These are phyloP conservation scores for Trachelus iudaicus DNA, from an alignment of 2,888 invertebrate genomes.

Conservation along the genomic window DNA sequence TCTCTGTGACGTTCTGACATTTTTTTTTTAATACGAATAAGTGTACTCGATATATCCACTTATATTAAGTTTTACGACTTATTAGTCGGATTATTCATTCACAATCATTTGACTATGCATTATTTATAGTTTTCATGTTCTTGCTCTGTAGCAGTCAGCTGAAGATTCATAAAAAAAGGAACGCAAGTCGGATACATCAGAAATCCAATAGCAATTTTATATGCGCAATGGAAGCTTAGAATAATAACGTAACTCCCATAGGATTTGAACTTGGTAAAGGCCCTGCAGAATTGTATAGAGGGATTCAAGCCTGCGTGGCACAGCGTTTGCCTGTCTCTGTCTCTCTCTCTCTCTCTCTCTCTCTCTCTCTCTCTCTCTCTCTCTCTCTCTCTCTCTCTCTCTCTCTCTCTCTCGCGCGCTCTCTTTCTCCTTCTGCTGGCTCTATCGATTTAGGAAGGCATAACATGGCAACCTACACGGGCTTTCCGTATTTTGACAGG, in stretches of 20 bases:
- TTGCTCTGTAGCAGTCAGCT: neutral
- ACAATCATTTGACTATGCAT: neutral
- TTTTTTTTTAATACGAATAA: no score
- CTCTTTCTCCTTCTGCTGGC: conserved; percentile 30
- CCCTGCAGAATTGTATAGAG: neutral
- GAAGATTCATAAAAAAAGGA: neutral
- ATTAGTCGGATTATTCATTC: neutral
- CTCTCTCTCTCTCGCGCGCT: conserved; percentile 3
- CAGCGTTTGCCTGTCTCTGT: neutral
- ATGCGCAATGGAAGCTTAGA: neutral
- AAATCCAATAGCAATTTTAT: neutral
- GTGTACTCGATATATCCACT: neutral
- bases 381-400: neutral
- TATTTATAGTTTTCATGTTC: no score
- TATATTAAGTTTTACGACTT: neutral
- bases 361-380: conserved; percentile 2
- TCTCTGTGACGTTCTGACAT: neutral
- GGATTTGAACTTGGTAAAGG: neutral
- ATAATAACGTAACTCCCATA: neutral
- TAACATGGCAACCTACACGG: conserved; percentile 36
- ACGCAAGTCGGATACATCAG: neutral
- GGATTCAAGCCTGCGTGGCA: neutral
- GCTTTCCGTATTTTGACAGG: conserved; percentile 9
- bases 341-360: neutral
- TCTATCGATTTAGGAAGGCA: conserved; percentile 49